Conservation (phyloP, 2,113 vertebrate genomes). For the Cranoglanis bouderius region DNA sequence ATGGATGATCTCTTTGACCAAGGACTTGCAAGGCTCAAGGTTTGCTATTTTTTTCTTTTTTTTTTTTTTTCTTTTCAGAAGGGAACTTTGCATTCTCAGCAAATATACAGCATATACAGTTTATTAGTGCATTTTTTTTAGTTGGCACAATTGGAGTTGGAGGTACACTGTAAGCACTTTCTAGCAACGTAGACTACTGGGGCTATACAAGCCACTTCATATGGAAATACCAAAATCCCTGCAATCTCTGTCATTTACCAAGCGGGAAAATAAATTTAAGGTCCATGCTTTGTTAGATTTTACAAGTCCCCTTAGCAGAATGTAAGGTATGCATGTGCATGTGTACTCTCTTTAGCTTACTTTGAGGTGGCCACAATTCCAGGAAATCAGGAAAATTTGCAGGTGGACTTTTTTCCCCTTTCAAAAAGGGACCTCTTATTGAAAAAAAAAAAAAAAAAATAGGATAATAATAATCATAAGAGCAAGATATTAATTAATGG, state of each 20-base stretch:
- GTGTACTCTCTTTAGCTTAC: neutral
- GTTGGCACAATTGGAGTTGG: constrained; percentile 32
- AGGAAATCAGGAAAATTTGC: neutral
- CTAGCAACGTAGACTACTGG: constrained; percentile 17
- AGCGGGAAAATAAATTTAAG: constrained; percentile 23
- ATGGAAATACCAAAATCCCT: constrained; percentile 42
- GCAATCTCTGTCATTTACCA: constrained; percentile 35
- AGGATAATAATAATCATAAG: neutral
- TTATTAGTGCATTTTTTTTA: constrained; percentile 40
- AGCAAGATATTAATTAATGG: neutral
- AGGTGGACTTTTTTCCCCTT: neutral
- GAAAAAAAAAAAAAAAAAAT: neutral
- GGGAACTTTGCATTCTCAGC: constrained; percentile 48
- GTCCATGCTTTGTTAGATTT: constrained; percentile 36
- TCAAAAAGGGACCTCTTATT: neutral
- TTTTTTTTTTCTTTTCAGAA: constrained; percentile 33
- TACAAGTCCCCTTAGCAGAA: constrained; percentile 27
- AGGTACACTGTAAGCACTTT: constrained; percentile 53
- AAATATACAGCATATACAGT: constrained; percentile 26
- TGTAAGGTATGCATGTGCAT: neutral
- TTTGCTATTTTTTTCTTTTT: neutral
- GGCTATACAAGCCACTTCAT: constrained; percentile 27
- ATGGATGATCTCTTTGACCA: constrained; percentile 33
- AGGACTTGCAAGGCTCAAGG: constrained; percentile 37
- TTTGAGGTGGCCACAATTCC: neutral